Evolutionary conservation across 1,140 invertebrate species (phyloP).

Genomic region (Atta cephalotes): DNA sequence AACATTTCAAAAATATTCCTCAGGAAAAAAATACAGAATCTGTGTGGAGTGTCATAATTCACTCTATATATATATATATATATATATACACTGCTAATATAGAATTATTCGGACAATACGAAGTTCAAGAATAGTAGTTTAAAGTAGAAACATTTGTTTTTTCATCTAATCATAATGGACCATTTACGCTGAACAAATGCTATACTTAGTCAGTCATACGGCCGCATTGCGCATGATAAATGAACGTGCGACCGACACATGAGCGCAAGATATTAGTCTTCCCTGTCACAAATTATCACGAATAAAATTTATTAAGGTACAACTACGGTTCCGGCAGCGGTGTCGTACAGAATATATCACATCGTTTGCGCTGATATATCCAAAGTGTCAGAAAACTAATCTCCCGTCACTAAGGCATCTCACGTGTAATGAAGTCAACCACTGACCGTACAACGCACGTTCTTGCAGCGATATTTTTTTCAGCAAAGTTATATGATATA

Average conservation of each 20-base stretch:
- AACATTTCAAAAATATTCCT: background rate
- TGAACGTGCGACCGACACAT: slow-evolving; percentile 33
- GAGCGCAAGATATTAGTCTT: slow-evolving; percentile 57
- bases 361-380: slow-evolving; percentile 32
- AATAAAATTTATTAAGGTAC: slow-evolving; percentile 45
- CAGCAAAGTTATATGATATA: background rate
- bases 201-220: slow-evolving; percentile 32
- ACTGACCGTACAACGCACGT: background rate
- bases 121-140: slow-evolving; percentile 9
- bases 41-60: background rate
- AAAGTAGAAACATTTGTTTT: slow-evolving; percentile 34
- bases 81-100: background rate
- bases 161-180: slow-evolving; percentile 47
- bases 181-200: slow-evolving; percentile 49
- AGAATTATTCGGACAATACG: background rate
- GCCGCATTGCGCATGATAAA: slow-evolving; percentile 28
- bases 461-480: slow-evolving; percentile 4
- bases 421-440: slow-evolving; percentile 28
- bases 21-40: background rate
- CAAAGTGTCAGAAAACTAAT: slow-evolving; percentile 35
- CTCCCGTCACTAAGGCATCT: slow-evolving; percentile 10
- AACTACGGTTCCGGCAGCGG: background rate
- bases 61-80: too few species aligned
- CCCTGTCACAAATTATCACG: slow-evolving; percentile 52
- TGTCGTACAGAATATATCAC: background rate